A percentile compares a stretch with the other conserved stretches of the same genome.
Conservation (phyloP, 2,797 vertebrate species). For the Crypturellus tataupa region DNA sequence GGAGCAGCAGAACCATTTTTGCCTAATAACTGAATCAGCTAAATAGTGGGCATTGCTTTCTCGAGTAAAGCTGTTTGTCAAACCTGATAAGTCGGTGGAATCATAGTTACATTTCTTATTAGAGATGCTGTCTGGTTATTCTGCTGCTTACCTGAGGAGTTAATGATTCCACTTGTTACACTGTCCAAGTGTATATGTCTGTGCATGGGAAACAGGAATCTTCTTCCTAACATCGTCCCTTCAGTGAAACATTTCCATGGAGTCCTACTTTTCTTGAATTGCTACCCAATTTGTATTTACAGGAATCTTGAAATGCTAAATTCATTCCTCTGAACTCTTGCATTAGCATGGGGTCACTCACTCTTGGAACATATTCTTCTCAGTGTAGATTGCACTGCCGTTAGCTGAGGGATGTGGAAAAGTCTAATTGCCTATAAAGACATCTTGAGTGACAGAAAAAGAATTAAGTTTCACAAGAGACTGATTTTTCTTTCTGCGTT, state of each 20-base stretch:
- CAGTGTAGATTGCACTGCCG: neutral
- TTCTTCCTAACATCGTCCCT: neutral
- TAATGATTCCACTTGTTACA: neutral
- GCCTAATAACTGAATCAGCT: slow-evolving; percentile 49
- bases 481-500: neutral
- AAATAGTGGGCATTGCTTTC: neutral
- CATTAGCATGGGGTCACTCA: neutral
- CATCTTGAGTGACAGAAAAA: neutral
- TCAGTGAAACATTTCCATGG: neutral
- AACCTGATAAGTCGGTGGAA: neutral
- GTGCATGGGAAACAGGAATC: neutral
- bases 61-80: neutral
- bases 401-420: neutral
- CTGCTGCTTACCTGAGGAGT: neutral
- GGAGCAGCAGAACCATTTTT: slow-evolving; percentile 53
- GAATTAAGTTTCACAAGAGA: neutral
- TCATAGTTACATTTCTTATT: neutral
- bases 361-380: neutral
- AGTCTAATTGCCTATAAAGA: slow-evolving; percentile 1
- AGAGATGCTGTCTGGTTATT: neutral
- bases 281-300: neutral
- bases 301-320: neutral
- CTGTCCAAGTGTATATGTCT: neutral
- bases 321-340: neutral
- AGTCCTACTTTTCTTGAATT: neutral